Percentiles rank a stretch among this genome's conserved stretches.
phyloP scores from a whole-genome alignment of 2,797 vertebrate species.

The Phrynocephalus forsythii region DNA sequence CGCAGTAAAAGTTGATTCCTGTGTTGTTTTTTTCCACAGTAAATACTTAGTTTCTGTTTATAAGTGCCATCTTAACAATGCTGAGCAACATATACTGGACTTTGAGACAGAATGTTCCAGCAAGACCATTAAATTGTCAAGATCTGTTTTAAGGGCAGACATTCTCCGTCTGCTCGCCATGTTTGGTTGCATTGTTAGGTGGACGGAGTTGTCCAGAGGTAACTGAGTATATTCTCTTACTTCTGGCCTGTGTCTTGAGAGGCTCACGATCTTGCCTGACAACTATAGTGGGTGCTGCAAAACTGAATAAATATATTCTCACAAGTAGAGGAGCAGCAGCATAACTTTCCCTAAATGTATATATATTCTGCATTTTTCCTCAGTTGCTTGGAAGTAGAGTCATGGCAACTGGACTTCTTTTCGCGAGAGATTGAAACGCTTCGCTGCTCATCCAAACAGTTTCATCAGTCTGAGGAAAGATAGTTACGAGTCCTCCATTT shows the following conservation, averaged over 20 bases:
- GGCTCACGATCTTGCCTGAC: neutral
- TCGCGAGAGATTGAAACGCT: too few species aligned
- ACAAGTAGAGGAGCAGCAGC: neutral
- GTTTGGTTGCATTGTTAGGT: constrained; percentile 12
- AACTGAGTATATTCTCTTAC: neutral
- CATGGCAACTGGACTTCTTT: neutral
- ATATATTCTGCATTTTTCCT: neutral
- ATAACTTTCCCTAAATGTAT: neutral
- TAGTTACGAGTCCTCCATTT: too few species aligned
- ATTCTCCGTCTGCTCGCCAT: constrained; percentile 4
- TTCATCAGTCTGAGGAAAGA: too few species aligned
- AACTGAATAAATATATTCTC: neutral
- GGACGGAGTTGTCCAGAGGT: neutral
- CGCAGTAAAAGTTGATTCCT: constrained; percentile 20
- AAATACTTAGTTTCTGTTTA: constrained; percentile 2
- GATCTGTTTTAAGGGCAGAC: neutral
- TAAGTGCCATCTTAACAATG: constrained; percentile 29
- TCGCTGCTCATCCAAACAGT: too few species aligned
- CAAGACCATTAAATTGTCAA: constrained; percentile 34
- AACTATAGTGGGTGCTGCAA: neutral
- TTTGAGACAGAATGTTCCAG: constrained; percentile 50
- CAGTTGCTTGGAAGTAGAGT: neutral
- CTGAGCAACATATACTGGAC: constrained; percentile 9
- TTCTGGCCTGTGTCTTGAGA: neutral
- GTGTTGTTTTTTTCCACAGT: constrained; percentile 2